phyloP scores from a whole-genome alignment of 2,797 vertebrate genomes.

The Discoglossus pictus region DNA sequence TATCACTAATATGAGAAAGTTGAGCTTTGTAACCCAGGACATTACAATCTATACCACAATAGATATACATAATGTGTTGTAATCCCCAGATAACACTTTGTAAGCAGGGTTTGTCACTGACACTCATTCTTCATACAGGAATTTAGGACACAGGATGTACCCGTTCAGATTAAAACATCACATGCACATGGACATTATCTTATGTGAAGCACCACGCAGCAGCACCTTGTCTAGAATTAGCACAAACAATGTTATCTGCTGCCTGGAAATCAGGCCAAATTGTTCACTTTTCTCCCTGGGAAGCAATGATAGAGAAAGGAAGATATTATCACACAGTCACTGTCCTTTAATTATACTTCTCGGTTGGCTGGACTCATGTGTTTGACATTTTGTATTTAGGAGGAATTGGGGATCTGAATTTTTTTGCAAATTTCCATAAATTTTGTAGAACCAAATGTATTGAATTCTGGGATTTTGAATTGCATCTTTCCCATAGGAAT shows the following conservation, averaged over 20 bases:
- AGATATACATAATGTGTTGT: neutral
- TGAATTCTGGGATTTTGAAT: no score
- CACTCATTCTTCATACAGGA: conserved; percentile 32
- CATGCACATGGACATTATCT: conserved; percentile 31
- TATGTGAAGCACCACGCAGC: conserved; percentile 15
- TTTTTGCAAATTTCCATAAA: no score
- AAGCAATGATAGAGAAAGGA: conserved; percentile 23
- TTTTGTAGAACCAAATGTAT: no score
- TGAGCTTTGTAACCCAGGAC: no score
- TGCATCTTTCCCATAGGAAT: no score
- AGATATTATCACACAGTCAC: conserved; percentile 41
- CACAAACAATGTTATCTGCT: conserved; percentile 35
- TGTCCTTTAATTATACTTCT: conserved; percentile 30
- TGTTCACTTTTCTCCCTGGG: conserved; percentile 35
- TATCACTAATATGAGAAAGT: no score
- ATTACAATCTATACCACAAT: no score
- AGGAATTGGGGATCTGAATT: no score
- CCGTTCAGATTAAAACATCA: conserved; percentile 30
- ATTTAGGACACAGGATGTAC: conserved; percentile 42
- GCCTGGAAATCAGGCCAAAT: conserved; percentile 27
- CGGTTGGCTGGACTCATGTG: no score
- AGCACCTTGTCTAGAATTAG: conserved; percentile 40
- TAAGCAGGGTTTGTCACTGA: conserved; percentile 30
- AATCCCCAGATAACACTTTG: conserved; percentile 8
- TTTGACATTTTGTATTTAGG: no score